phyloP scores from a whole-genome alignment of 1,140 invertebrate genomes.

The Tachypleus tridentatus region DNA sequence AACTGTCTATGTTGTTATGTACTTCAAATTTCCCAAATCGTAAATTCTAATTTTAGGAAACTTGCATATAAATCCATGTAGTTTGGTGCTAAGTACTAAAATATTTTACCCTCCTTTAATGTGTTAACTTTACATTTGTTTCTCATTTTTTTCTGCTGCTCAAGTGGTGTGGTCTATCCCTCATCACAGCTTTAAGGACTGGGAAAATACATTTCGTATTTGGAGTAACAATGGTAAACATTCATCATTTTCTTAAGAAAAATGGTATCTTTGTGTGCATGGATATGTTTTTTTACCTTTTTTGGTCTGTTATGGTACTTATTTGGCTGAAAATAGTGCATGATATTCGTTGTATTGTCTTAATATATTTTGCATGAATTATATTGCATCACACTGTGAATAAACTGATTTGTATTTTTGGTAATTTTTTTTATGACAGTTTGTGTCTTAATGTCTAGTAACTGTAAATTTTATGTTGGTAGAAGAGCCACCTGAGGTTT shows the following conservation, averaged over 20 bases:
- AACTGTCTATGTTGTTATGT: no score
- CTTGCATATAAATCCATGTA: no score
- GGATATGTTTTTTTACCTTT: neutral
- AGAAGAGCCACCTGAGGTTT: no score
- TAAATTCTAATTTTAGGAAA: no score
- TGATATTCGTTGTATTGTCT: neutral
- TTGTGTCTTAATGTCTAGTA: no score
- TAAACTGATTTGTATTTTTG: no score
- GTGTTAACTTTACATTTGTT: slow-evolving; percentile 11
- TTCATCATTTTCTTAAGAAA: neutral
- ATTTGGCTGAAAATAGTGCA: neutral
- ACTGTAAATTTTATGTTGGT: no score
- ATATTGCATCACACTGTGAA: no score
- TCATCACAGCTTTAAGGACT: slow-evolving; percentile 27
- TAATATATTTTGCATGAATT: neutral
- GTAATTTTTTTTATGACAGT: no score
- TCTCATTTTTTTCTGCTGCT: slow-evolving; percentile 15
- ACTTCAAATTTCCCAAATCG: no score
- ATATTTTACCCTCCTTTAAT: no score
- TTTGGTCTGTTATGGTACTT: neutral
- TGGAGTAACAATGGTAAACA: slow-evolving; percentile 28
- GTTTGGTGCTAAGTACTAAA: no score
- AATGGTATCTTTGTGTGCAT: neutral
- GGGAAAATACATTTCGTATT: slow-evolving; percentile 29
- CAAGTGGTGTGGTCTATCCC: slow-evolving; percentile 28